Evolutionary conservation across 2,888 invertebrate genomes (phyloP).

Genomic region (Tipula confusa): DNA sequence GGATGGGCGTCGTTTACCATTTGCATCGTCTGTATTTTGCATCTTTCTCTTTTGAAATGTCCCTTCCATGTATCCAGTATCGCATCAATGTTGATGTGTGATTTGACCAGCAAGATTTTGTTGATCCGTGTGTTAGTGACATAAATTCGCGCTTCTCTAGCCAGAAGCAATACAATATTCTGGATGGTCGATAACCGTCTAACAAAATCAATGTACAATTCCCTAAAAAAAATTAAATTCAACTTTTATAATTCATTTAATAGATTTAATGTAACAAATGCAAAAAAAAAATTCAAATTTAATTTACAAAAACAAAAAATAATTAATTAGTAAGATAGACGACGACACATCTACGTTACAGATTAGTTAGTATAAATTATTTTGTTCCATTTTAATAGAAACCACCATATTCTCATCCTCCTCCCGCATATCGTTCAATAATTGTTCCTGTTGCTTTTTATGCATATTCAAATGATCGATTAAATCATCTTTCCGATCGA

Average conservation of each 20-base stretch:
- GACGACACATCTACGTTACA: not conserved
- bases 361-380: not conserved
- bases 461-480: slow-evolving; percentile 34
- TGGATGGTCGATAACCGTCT: no score
- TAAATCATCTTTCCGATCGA: slow-evolving; percentile 27
- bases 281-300: not conserved
- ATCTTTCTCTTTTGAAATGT: no score
- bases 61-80: no score
- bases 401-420: slow-evolving; percentile 28
- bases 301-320: not conserved
- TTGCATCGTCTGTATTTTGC: no score
- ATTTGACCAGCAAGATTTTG: no score
- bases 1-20: no score
- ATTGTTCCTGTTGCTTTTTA: slow-evolving; percentile 33
- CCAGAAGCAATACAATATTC: no score
- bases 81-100: no score
- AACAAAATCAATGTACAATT: no score
- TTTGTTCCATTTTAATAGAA: not conserved
- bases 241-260: not conserved
- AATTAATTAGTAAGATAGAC: not conserved
- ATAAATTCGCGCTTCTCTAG: no score
- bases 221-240: not conserved
- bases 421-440: slow-evolving; percentile 32
- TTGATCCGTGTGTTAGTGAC: no score
- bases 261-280: not conserved